Evolutionary conservation across 1,140 invertebrate species (phyloP).

Genomic region (Drosophila neocordata): DNA sequence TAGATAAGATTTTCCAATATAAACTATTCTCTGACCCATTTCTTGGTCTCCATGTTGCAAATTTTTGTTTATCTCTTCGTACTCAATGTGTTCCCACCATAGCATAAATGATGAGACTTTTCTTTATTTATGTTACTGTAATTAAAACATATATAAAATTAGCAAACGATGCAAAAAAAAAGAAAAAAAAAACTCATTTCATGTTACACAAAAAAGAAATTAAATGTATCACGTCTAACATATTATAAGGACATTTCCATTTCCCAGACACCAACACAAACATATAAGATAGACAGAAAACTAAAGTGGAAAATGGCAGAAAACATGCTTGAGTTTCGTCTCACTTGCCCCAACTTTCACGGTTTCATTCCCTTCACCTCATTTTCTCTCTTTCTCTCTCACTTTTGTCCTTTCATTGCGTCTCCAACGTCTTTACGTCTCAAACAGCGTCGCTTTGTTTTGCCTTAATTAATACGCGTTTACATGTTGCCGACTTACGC

Average conservation of each 20-base stretch:
- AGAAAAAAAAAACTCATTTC: slow-evolving; percentile 23
- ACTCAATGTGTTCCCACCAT: no score
- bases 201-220: slow-evolving; percentile 46
- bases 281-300: slow-evolving; percentile 5
- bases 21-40: no score
- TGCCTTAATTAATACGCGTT: slow-evolving; percentile 75
- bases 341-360: neutral
- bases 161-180: no score
- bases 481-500: slow-evolving; percentile 60
- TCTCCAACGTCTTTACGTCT: slow-evolving; percentile 41
- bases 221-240: slow-evolving; percentile 62
- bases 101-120: neutral
- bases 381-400: slow-evolving; percentile 11
- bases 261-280: slow-evolving; percentile 21
- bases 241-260: slow-evolving; percentile 65
- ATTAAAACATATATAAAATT: slow-evolving; percentile 49
- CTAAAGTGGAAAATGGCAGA: slow-evolving; percentile 34
- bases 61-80: no score
- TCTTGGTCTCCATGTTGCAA: no score
- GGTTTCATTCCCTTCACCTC: slow-evolving; percentile 2
- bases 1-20: no score
- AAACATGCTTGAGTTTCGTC: slow-evolving; percentile 39
- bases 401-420: slow-evolving; percentile 43
- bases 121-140: slow-evolving; percentile 12
- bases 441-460: slow-evolving; percentile 61